Percentiles rank a stretch among this genome's conserved stretches.
Evolutionary conservation across 2,888 invertebrate species (phyloP).

Genomic region (Alloscopus bannaensis): DNA sequence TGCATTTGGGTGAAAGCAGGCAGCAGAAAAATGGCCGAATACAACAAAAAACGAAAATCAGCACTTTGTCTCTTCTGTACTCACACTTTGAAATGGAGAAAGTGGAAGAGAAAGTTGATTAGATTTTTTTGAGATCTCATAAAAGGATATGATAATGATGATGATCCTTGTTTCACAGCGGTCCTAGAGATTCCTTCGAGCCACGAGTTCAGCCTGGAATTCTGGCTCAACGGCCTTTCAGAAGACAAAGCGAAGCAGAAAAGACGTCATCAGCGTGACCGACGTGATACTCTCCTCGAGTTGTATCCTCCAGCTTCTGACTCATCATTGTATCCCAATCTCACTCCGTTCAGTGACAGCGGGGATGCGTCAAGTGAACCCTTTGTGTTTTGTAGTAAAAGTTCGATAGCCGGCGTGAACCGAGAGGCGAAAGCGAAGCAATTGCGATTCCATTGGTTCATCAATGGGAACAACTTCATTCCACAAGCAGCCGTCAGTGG

Average conservation of each 20-base stretch:
- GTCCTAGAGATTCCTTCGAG: conserved; percentile 67
- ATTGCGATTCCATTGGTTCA: conserved; percentile 71
- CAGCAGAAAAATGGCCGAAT: no score
- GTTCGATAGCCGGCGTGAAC: conserved; percentile 70
- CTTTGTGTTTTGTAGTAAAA: conserved; percentile 70
- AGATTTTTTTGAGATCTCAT: no score
- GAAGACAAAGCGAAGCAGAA: conserved; percentile 66
- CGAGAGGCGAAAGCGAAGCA: conserved; percentile 65
- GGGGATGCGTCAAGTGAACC: conserved; percentile 35
- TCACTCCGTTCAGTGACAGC: conserved; percentile 19
- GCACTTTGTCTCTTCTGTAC: no score
- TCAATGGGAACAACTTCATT: conserved; percentile 63
- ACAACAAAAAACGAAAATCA: no score
- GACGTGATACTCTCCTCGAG: conserved; percentile 69
- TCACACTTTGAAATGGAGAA: no score
- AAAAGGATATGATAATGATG: not conserved
- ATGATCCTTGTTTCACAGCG: conserved; percentile 65
- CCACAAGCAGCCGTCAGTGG: conserved; percentile 49
- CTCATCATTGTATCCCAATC: conserved; percentile 13
- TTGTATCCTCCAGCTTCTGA: conserved; percentile 53
- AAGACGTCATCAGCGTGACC: conserved; percentile 71
- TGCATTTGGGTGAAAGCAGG: no score
- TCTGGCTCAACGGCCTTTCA: conserved; percentile 68
- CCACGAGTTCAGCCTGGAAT: conserved; percentile 71
- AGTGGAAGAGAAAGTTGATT: no score